Base-by-base conservation (phyloP, 1,140 invertebrate genomes). In the Lepidurus couesii region DNA sequence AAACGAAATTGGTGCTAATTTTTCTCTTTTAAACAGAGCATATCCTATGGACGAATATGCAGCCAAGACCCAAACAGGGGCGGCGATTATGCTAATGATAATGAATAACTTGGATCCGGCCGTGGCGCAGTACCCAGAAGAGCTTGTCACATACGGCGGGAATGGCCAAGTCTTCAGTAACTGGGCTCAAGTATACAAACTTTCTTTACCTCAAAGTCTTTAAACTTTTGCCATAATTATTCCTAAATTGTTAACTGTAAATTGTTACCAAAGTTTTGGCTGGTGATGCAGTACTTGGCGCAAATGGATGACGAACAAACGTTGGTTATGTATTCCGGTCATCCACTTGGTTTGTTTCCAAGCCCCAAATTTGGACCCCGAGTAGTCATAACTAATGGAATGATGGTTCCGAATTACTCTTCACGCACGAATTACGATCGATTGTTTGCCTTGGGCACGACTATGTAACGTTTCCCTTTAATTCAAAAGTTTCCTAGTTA, bases 101-200 rank as follows among this genome's bases (percentile, higher is more conserved):
- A 87, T 90, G 85, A 91, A 91, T 82, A 91, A 91, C 83, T 83
- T 91, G 75, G 90, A 91, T 82, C 87, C 86, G 9, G 79, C 82
- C 24, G 89, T 91, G 8, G 90, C 90, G 13, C 85, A 87, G 80
- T 87, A 85, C 81, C 86, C 87, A 11, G 82, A 87, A 42, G 86
- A 87, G 77, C 80, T 87, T 16, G 86, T 91, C 10, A 91, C 90
- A 8, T 91, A 92, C 83, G 91, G 90, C 10, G 90, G 90, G 16
- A 92, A 92, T 84, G 90, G 90, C 7, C 90, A 92, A 83, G 90
- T 90, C 0, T 90, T 91, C 81, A 89, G 89, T 5, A 92, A 92
- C 82, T 91, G 90, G 90, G 89, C 89, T 3, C 90, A 90, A 85
- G 89, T 90, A 82, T 79, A 80, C 21, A 77, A 21, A 34, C 34